Conservation (phyloP, 1,140 invertebrate species). For the Brachystomella parvula region DNA sequence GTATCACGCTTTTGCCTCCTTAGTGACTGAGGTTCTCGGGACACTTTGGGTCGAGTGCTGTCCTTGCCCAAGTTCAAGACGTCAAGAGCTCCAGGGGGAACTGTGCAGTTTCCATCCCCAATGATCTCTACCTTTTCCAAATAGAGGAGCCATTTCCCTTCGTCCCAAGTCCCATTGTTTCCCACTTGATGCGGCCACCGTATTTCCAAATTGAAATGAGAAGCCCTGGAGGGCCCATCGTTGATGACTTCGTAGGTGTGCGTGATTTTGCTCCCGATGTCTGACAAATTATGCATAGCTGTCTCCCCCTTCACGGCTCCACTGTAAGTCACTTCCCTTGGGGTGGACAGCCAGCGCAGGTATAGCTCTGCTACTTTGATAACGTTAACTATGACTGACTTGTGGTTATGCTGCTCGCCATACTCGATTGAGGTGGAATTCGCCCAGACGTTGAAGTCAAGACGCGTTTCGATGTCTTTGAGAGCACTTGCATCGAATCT, state of each 20-base stretch:
- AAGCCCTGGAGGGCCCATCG: conserved; percentile 74
- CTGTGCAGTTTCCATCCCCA: conserved; percentile 53
- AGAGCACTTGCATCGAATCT: conserved; percentile 69
- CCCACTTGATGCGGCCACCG: conserved; percentile 84
- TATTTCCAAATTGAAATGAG: conserved; percentile 67
- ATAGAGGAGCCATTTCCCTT: conserved; percentile 80
- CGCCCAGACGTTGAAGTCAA: conserved; percentile 64
- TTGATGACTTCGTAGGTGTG: conserved; percentile 84
- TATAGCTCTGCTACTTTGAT: conserved; percentile 64
- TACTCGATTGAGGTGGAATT: conserved; percentile 78
- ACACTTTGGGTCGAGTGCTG: background rate
- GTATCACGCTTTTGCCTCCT: conserved; percentile 55
- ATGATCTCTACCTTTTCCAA: conserved; percentile 63
- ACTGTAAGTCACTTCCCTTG: conserved; percentile 76
- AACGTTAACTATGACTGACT: conserved; percentile 56
- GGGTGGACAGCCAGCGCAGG: conserved; percentile 56
- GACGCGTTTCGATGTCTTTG: conserved; percentile 57
- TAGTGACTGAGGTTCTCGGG: background rate
- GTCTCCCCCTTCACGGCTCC: conserved; percentile 72
- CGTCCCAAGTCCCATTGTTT: conserved; percentile 57
- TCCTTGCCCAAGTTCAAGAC: conserved; percentile 23
- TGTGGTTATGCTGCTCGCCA: conserved; percentile 49
- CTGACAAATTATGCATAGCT: conserved; percentile 69
- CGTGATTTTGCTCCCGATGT: conserved; percentile 71
- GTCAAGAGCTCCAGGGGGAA: conserved; percentile 15